These are phyloP conservation scores for Pseudomyrmex gracilis DNA, from an alignment of 1,140 invertebrate genomes.

Conservation along the genomic window DNA sequence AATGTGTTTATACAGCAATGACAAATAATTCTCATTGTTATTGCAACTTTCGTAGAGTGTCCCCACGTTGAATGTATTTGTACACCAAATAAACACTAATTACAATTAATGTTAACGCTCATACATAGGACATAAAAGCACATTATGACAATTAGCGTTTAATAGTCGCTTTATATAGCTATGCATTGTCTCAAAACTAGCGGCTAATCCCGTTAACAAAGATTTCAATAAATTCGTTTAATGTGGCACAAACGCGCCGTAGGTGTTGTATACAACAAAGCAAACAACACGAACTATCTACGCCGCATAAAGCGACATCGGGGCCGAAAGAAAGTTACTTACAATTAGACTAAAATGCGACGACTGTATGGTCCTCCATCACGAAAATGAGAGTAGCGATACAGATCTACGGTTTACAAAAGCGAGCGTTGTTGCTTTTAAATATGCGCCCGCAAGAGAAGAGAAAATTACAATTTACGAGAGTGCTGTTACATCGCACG, in stretches of 20 bases:
- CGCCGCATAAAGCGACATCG: too few species aligned
- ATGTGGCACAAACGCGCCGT: background rate
- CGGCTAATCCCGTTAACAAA: conserved; percentile 9
- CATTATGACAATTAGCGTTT: conserved; percentile 13
- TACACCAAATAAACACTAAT: conserved; percentile 2
- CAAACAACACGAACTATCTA: background rate
- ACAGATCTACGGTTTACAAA: conserved; percentile 8
- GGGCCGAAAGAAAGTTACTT: background rate
- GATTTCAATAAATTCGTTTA: conserved; percentile 26
- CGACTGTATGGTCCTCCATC: background rate
- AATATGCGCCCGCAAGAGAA: conserved; percentile 7
- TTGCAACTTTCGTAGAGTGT: background rate
- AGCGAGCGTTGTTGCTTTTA: background rate
- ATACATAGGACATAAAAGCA: background rate
- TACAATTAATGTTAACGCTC: conserved; percentile 14
- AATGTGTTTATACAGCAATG: conserved; percentile 2
- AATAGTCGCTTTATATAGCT: conserved; percentile 2
- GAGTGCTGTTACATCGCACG: background rate
- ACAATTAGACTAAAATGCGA: background rate
- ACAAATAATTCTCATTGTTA: conserved; percentile 17
- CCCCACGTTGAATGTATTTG: background rate
- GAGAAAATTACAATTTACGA: background rate
- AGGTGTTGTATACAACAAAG: background rate
- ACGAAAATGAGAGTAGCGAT: conserved; percentile 11
- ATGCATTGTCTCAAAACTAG: background rate